A percentile compares a stretch with the other conserved stretches of the same genome.
Conservation (phyloP, 2,888 invertebrate genomes). For the Nomada ferruginata region DNA sequence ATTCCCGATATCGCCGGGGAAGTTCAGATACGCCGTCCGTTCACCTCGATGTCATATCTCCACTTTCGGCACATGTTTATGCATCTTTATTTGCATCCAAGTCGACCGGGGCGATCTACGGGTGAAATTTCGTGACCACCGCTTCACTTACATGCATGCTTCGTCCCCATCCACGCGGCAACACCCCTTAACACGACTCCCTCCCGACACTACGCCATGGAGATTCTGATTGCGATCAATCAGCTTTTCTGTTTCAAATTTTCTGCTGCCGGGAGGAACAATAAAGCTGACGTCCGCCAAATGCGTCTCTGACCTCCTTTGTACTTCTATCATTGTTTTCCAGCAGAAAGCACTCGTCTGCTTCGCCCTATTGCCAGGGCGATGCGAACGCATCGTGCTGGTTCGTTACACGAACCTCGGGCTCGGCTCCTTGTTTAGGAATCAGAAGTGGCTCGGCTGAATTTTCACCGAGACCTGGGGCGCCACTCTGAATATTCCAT, state of each 20-base stretch:
- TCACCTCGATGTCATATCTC: constrained; percentile 21
- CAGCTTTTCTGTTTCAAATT: constrained; percentile 59
- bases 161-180: background rate
- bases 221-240: constrained; percentile 65
- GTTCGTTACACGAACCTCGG: constrained; percentile 15
- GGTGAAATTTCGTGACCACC: constrained; percentile 25
- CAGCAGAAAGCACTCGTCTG: constrained; percentile 33
- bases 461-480: constrained; percentile 27
- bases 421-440: constrained; percentile 13
- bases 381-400: constrained; percentile 20
- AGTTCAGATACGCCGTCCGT: constrained; percentile 27
- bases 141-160: too few relatives aligned
- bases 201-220: constrained; percentile 2
- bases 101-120: background rate
- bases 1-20: constrained; percentile 47
- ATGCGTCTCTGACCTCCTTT: constrained; percentile 58
- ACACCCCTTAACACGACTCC: background rate
- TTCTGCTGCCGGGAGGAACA: constrained; percentile 50
- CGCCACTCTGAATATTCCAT: background rate
- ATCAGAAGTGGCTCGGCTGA: constrained; percentile 11
- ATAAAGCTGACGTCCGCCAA: constrained; percentile 66
- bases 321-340: constrained; percentile 53
- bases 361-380: constrained; percentile 21
- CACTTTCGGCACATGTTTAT: constrained; percentile 38
- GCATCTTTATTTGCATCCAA: constrained; percentile 55